A percentile compares a stretch with the other conserved stretches of the same genome.
phyloP scores from a whole-genome alignment of 53 echinoderm and acorn worm genomes.

The Stichopus horrens region DNA sequence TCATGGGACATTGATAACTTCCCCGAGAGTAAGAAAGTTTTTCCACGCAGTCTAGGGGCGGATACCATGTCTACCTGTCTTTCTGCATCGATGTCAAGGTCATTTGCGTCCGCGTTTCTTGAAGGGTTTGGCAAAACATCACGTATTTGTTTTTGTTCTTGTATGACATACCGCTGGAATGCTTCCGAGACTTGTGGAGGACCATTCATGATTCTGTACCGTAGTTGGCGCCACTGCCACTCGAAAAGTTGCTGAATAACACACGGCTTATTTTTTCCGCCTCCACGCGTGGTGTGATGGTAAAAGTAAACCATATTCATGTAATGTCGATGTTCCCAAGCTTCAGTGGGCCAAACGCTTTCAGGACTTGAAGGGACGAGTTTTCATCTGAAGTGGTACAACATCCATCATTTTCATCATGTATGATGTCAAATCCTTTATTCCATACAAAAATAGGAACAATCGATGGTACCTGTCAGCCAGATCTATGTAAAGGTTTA shows the following conservation, averaged over 20 bases:
- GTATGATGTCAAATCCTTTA: not conserved
- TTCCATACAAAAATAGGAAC: slow-evolving; percentile 2
- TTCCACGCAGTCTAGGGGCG: not conserved
- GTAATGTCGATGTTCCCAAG: no score
- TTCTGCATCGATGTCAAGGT: not conserved
- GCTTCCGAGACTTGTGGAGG: not conserved
- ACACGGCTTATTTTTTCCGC: no score
- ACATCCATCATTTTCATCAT: slow-evolving; percentile 4
- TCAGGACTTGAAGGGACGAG: no score
- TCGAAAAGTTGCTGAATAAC: no score
- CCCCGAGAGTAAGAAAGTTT: slow-evolving; percentile 19
- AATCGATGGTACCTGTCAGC: slow-evolving; percentile 14
- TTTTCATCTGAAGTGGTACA: not conserved
- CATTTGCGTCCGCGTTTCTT: not conserved
- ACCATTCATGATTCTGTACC: not conserved
- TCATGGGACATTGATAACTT: not conserved
- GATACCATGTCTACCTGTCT: not conserved
- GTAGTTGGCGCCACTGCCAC: not conserved
- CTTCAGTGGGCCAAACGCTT: no score
- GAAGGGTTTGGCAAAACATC: not conserved
- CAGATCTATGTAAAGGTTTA: not conserved
- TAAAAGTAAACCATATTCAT: no score
- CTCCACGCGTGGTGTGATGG: no score
- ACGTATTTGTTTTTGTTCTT: not conserved
- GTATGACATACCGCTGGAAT: slow-evolving; percentile 4